Evolutionary conservation across 2,797 vertebrate species (phyloP), one percentile per base, ranked within the genome.

Genomic region (Esox lucius): DNA sequence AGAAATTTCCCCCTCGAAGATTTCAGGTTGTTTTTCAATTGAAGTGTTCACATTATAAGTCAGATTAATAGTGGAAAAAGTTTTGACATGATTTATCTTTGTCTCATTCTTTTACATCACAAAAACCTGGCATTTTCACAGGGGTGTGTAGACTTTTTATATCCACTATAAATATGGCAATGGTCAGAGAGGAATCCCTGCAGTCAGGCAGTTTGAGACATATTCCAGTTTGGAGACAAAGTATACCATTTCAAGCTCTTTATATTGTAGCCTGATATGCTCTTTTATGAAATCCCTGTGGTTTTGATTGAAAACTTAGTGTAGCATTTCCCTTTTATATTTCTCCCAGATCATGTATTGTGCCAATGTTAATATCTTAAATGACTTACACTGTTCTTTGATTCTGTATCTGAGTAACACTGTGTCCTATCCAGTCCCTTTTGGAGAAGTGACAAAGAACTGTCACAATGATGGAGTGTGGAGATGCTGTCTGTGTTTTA

Each of bases 391-490:
- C 85, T 68, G 76, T 71, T 84, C 78, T 81, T 81, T 81, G 83
- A 42, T 42, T 87, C 70, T 33, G 76, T 82, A 51, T 74, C 78
- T 13, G 46, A 82, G 73, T 79, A 78, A 84, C 78, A 77, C 67
- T 78, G 83, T 73, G 82, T 85, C 67, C 80, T 76, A 75, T 86
- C 76, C 46, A 75, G 75, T 86, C 75, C 49, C 70, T 74, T 85
- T 85, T 89, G 82, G 84, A 83, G 39, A 35, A 8, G 65, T 80
- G 81, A 89, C 91, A 91, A 89, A 89, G 89, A 87, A 70, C 80
- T 83, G 85, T 90, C 91, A 87, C 83, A 74, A 82, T 90, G 91
- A 92, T 86, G 80, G 90, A 93, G 90, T 82, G 85, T 86, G 79
- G 87, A 84, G 84, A 81, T 86, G 86, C 87, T 81, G 84, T 81